A percentile compares a stretch with the other conserved stretches of the same genome.
Conservation (phyloP, 2,113 vertebrate species). For the Pituophis catenifer region DNA sequence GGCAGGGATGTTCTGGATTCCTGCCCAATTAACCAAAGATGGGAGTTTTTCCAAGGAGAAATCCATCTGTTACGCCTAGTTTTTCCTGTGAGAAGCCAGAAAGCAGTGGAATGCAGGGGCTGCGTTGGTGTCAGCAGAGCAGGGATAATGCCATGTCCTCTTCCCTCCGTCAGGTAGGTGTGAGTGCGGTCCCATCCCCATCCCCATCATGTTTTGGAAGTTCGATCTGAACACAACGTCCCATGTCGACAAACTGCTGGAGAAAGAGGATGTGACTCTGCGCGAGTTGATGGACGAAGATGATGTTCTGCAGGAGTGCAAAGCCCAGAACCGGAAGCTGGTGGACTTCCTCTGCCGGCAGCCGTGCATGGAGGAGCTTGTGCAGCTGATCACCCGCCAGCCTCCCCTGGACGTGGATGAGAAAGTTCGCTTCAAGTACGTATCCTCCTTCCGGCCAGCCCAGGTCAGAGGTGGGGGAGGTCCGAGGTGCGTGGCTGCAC, state of each 20-base stretch:
- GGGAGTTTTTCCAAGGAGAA: background rate
- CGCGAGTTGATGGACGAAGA: constrained; percentile 95
- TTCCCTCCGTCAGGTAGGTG: constrained; percentile 56
- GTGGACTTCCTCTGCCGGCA: constrained; percentile 92
- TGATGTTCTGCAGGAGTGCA: constrained; percentile 94
- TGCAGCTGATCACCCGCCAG: constrained; percentile 89
- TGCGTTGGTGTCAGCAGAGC: too few species aligned
- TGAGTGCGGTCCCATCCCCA: constrained; percentile 48
- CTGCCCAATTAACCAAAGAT: background rate
- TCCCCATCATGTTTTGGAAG: constrained; percentile 96
- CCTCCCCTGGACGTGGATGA: constrained; percentile 89
- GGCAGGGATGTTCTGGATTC: background rate
- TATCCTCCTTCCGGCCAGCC: constrained; percentile 1
- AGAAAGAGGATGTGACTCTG: constrained; percentile 90
- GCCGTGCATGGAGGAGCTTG: constrained; percentile 92
- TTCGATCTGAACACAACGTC: constrained; percentile 94
- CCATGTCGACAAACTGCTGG: constrained; percentile 94
- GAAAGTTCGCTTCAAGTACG: constrained; percentile 96
- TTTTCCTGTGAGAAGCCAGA: background rate
- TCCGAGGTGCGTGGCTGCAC: background rate
- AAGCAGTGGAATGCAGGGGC: background rate
- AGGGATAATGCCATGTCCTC: too few species aligned
- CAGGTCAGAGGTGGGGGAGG: rapidly evolving
- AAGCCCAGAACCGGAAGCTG: constrained; percentile 91
- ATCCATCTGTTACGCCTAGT: background rate